Conservation (phyloP, 2,888 invertebrate species). For the Agriotes lineatus region DNA sequence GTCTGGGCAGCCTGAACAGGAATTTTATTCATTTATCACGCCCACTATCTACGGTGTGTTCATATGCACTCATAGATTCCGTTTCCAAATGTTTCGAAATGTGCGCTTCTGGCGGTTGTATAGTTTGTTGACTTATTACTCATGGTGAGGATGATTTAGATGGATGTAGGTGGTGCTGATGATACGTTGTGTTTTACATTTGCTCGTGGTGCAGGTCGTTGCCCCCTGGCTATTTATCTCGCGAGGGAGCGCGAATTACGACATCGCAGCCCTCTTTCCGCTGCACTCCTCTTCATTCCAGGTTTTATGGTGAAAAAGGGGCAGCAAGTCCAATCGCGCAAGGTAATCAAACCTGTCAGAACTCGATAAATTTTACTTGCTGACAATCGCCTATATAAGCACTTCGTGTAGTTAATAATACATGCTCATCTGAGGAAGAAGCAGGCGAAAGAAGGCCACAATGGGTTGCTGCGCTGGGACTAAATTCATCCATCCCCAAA, state of each 20-base stretch:
- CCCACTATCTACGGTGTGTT: not conserved
- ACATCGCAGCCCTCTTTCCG: not conserved
- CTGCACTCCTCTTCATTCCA: not conserved
- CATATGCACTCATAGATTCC: not conserved
- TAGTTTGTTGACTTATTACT: constrained; percentile 37
- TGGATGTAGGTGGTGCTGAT: constrained; percentile 40
- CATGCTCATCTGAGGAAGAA: no score
- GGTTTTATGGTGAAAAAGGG: no score
- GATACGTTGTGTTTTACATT: constrained; percentile 35
- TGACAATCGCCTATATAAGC: no score
- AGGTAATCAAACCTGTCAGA: no score
- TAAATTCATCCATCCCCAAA: no score
- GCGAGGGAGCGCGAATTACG: constrained; percentile 20
- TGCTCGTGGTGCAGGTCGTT: constrained; percentile 39
- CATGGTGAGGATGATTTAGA: constrained; percentile 33
- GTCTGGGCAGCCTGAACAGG: constrained; percentile 15
- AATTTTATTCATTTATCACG: constrained; percentile 8
- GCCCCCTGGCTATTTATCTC: constrained; percentile 33
- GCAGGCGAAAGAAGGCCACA: no score
- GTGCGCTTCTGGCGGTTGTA: not conserved
- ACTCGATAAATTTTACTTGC: no score
- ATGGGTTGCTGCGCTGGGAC: no score
- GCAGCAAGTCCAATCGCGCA: no score
- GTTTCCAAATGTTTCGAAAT: constrained; percentile 21
- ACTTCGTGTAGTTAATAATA: no score